Evolutionary conservation across 2,888 invertebrate genomes (phyloP).

Genomic region (Octonoba sinensis): DNA sequence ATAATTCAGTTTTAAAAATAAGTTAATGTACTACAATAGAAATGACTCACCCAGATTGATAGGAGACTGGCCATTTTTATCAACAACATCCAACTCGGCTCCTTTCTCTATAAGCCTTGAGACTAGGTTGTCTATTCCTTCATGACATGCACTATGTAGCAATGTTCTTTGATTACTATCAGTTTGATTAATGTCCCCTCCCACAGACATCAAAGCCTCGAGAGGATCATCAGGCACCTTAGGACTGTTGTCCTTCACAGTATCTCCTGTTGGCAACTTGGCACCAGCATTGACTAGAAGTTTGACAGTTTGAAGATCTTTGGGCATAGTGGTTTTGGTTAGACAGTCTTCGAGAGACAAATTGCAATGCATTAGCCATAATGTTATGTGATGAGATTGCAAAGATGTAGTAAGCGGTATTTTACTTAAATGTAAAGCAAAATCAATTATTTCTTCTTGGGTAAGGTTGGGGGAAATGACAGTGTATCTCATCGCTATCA

Average conservation of each 20-base stretch:
- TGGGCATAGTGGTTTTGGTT: constrained; percentile 63
- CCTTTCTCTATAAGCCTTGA: constrained; percentile 77
- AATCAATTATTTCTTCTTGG: constrained; percentile 72
- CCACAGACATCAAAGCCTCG: constrained; percentile 67
- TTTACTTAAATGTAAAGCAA: constrained; percentile 73
- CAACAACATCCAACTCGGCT: constrained; percentile 77
- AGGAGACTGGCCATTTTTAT: constrained; percentile 85
- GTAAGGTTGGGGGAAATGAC: constrained; percentile 74
- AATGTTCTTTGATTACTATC: constrained; percentile 79
- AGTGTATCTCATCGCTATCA: constrained; percentile 82
- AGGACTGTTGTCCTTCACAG: constrained; percentile 68
- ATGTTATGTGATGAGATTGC: constrained; percentile 76
- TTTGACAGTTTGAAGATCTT: constrained; percentile 68
- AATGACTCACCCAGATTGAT: constrained; percentile 78
- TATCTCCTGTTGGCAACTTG: constrained; percentile 68
- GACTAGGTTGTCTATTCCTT: constrained; percentile 80
- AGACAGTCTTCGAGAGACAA: constrained; percentile 70
- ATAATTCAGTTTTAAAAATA: too few relatives aligned
- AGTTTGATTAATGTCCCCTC: constrained; percentile 74
- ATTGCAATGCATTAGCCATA: constrained; percentile 83
- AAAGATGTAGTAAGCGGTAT: constrained; percentile 70
- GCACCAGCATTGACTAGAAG: constrained; percentile 83
- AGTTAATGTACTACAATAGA: background rate
- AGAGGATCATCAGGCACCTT: constrained; percentile 61
- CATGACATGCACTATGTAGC: constrained; percentile 82